A percentile compares a stretch with the other conserved stretches of the same genome.
These are phyloP conservation scores for Clunio marinus DNA, from an alignment of 2,888 invertebrate species.

Conservation along the genomic window DNA sequence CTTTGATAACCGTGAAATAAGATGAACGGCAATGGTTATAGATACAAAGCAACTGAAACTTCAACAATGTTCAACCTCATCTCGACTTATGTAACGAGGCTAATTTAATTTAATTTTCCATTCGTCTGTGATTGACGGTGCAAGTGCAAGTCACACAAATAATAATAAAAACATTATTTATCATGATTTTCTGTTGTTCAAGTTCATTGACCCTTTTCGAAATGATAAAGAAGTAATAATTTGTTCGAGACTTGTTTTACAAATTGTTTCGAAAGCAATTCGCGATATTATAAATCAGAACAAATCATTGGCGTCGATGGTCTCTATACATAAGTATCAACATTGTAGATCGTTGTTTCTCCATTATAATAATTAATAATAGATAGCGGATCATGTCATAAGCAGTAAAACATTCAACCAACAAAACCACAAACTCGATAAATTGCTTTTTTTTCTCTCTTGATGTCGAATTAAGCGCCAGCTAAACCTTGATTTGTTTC, in stretches of 20 bases:
- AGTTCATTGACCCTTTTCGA: background rate
- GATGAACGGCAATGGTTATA: no score
- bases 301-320: conserved; percentile 14
- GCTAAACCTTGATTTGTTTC: conserved; percentile 1
- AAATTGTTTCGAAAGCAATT: background rate
- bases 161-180: background rate
- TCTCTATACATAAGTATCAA: no score
- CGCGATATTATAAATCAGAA: background rate
- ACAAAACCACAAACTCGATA: background rate
- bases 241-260: background rate
- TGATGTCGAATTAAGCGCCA: background rate
- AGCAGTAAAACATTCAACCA: background rate
- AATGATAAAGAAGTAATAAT: no score
- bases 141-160: background rate
- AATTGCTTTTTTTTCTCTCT: background rate
- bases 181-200: background rate
- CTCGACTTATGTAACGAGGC: conserved; percentile 27
- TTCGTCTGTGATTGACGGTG: background rate
- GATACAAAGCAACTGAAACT: no score
- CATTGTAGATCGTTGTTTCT: background rate
- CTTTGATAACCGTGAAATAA: no score
- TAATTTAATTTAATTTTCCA: conserved; percentile 34
- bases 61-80: no score
- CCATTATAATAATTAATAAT: conserved; percentile 2
- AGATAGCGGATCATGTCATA: background rate